phyloP scores from a whole-genome alignment of 1,140 invertebrate species.

The Argopecten irradians region DNA sequence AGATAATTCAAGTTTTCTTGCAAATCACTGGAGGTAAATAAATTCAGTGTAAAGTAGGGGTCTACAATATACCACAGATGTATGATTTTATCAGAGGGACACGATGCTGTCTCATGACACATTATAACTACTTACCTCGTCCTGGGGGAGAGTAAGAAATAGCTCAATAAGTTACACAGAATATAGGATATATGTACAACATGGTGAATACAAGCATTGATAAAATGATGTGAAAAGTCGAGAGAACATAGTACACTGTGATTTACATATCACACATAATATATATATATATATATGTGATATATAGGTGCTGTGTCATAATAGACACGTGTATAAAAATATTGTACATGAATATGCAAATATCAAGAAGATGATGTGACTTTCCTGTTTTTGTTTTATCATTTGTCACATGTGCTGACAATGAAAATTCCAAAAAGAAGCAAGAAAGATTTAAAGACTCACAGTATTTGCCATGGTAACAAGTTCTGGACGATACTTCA shows the following conservation, averaged over 20 bases:
- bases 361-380: neutral
- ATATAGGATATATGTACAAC: neutral
- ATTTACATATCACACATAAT: no score
- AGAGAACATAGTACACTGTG: neutral
- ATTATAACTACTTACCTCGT: neutral
- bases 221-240: neutral
- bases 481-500: constrained; percentile 94
- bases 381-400: no score
- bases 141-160: neutral
- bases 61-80: no score
- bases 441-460: constrained; percentile 42
- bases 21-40: neutral
- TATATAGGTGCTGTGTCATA: neutral
- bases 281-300: neutral
- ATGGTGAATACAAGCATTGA: neutral
- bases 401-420: neutral
- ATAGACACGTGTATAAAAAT: neutral
- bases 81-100: no score
- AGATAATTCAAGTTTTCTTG: neutral
- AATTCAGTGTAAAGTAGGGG: neutral
- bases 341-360: neutral
- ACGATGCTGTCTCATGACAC: no score
- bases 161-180: neutral
- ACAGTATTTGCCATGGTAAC: constrained; percentile 87
- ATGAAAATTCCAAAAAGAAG: neutral